Base-by-base conservation (phyloP, 1,140 invertebrate genomes). In the Heliconius eleuchia region DNA sequence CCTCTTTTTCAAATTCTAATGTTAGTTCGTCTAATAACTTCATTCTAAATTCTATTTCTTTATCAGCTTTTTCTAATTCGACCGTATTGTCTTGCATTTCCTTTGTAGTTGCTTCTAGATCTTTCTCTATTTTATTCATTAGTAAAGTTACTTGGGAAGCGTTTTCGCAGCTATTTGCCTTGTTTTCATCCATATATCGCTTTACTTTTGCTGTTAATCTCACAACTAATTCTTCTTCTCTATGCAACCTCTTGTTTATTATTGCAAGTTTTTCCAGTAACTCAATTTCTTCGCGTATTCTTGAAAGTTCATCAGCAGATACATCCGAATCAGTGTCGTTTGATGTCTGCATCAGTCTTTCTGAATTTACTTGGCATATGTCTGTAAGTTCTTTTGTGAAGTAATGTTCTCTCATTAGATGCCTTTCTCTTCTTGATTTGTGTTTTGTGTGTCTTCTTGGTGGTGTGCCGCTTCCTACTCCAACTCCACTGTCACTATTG, bases 251-350 rank as follows among this genome's bases (percentile, higher is more conserved):
- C 84, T 97, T 96, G 84, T 97, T 97, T 19, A 98, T 92, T 27
- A 96, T 96, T 9, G 96, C 95, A 34, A 97, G 95, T 87, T 96
- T 96, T 85, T 97, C 97, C 84, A 97, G 93, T 74, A 97, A 92
- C 81, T 96, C 96, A 6, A 97, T 92, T 90, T 97, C 95, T 87
- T 95, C 95, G 83, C 94, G 91, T 86, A 96, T 95, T 90, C 86
- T 95, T 80, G 94, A 95, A 81, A 91, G 89, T 87, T 92, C 96
- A 81, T 94, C 94, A 3, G 92, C 83, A 42, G 93, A 95, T 0
- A 88, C 93, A 77, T 94, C 95, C 75, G 87, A 96, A 92, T 90
- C 95, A 89, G 90, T 95, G 80, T 92, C 95, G 87, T 89, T 95
- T 86, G 89, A 94, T 46, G 90, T 95, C 90, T 92, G 95, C 83